phyloP scores from a whole-genome alignment of 2,888 invertebrate genomes.

The Neoitamus cyanurus region DNA sequence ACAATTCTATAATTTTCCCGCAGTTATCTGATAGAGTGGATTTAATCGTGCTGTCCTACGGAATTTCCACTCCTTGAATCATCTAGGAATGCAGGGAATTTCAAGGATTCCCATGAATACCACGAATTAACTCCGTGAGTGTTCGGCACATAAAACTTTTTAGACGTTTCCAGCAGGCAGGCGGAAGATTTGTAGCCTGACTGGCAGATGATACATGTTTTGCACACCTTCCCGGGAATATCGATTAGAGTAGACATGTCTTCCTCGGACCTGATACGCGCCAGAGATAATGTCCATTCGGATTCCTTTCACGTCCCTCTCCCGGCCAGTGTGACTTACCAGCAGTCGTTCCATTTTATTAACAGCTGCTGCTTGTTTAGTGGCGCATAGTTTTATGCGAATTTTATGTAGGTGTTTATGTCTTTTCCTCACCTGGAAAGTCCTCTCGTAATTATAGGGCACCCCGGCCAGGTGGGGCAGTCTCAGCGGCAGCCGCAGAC shows the following conservation, averaged over 20 bases:
- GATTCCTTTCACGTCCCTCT: not conserved
- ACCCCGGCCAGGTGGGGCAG: not conserved
- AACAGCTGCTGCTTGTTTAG: slow-evolving; percentile 5
- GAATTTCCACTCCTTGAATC: not conserved
- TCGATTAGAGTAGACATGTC: not conserved
- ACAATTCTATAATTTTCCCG: too few species aligned
- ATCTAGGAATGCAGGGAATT: not conserved
- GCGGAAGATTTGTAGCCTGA: not conserved
- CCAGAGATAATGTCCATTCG: not conserved
- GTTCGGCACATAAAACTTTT: not conserved
- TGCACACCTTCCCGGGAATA: not conserved
- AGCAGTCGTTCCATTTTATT: not conserved
- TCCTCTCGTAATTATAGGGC: not conserved
- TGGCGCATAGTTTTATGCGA: slow-evolving; percentile 1
- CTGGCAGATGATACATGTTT: not conserved
- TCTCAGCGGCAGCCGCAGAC: not conserved
- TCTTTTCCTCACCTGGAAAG: not conserved
- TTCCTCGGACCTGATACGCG: not conserved
- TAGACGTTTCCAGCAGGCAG: not conserved
- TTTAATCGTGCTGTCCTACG: not conserved
- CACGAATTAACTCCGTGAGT: not conserved
- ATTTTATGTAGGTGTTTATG: not conserved
- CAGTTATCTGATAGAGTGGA: too few species aligned
- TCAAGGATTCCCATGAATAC: not conserved
- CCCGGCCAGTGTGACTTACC: not conserved